Percentiles rank a stretch among this genome's conserved stretches.
Conservation (phyloP, 2,888 invertebrate species). For the Ophion costatus region DNA sequence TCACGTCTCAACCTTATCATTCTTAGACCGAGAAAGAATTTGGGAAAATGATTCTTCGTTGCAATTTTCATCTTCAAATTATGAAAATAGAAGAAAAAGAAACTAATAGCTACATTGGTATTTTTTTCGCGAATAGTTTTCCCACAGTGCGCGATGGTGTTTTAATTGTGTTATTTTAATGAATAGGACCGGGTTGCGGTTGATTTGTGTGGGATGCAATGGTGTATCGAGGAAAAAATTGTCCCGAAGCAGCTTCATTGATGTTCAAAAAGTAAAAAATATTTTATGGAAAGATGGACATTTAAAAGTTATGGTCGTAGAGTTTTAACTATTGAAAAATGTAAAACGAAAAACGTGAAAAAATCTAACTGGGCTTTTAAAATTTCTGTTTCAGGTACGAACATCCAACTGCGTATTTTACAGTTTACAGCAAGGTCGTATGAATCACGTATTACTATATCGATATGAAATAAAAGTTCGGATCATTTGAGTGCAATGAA, state of each 20-base stretch:
- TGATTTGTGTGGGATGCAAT: no score
- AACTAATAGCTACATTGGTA: background rate
- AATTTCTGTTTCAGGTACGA: slow-evolving; percentile 78
- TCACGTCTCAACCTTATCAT: background rate
- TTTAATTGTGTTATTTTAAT: no score
- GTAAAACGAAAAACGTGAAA: background rate
- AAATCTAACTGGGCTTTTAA: slow-evolving; percentile 39
- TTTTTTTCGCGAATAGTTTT: background rate
- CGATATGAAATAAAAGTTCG: background rate
- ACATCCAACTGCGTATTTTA: slow-evolving; percentile 9
- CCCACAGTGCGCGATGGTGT: no score
- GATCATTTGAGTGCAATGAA: background rate
- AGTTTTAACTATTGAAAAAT: no score
- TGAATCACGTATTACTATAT: slow-evolving; percentile 13
- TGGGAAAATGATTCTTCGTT: background rate
- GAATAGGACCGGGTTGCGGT: no score
- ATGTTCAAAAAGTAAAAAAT: no score
- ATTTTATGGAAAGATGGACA: background rate
- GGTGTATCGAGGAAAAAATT: no score
- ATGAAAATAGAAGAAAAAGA: background rate
- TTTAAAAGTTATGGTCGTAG: background rate
- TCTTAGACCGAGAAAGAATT: background rate
- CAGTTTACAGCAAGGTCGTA: slow-evolving; percentile 50
- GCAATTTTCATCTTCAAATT: background rate
- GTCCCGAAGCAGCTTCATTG: no score